Base-by-base conservation (phyloP, 2,888 invertebrate species). In the Desoria tigrina region DNA sequence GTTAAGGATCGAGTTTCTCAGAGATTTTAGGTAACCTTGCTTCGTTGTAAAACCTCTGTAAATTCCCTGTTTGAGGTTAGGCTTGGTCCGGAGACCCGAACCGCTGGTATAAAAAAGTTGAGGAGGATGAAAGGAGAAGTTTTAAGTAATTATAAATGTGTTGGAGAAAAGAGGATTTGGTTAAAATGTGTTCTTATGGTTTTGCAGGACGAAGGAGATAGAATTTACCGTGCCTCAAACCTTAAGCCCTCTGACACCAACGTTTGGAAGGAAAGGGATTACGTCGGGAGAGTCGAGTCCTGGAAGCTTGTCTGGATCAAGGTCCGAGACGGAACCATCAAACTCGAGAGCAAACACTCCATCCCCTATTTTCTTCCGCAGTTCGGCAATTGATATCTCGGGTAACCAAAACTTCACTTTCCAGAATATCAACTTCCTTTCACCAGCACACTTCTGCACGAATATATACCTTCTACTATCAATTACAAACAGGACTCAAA, bases 181-280 rank as follows among this genome's bases (percentile, higher is more conserved):
- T 45, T 59, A 24, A n/a, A n/a, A n/a, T n/a, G n/a, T n/a, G n/a
- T 39, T 39, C 39, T 60, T 56, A 37, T 55, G 32, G 11, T 55
- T 55, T 14, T 7, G 16, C 67, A 74, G 74, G 61, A 73, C 73
- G 54, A 74, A 73, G 61, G 74, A 74, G 69, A 74, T 74, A 24
- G 74, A 74, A 69, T 74, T 74, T 65, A 73, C 72, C 53, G 74
- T 74, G 70, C 74, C 74, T 69, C 74, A 73, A 57, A 73, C 73
- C 14, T 59, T 74, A 50, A 70, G 70, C 61, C 74, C 74, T 21
- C 69, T 74, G 32, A 74, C 74, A 32, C 74, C 74, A 57, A 73
- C 74, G 1, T 74, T 74, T 63, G 73, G 69, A 42, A 56, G 74
- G 27, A 74, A 74, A 55, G 63, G 68, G 72, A 50, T 62, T 73